Base-by-base conservation (phyloP, 1,140 invertebrate genomes). In the Zaprionus camerounensis region DNA sequence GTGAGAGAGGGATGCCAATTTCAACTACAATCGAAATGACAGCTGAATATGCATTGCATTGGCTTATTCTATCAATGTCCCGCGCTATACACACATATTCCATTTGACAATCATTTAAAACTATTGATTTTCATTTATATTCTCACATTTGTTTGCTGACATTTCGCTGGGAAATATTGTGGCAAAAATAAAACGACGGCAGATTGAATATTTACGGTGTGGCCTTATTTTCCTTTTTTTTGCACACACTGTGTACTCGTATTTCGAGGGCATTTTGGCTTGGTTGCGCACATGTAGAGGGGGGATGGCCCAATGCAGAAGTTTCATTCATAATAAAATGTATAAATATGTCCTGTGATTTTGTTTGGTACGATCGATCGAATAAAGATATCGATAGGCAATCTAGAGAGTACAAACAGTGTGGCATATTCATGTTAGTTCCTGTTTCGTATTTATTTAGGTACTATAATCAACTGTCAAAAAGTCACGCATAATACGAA, bases 401-500 rank as follows among this genome's bases (percentile, higher is more conserved):
- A n/a, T 44, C 2, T n/a, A 44, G n/a, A 44, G 15, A 44, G 15
- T n/a, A n/a, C 15, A 15, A 15, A n/a, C 15, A 44, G 6, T 44
- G 41, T 44, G 41, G 41, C 41, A n/a, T 17, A 17, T 7, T 9
- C 6, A 2, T 17, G n/a, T 17, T 44, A n/a, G 6, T 7, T 38
- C 11, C 13, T 12, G 2, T 3, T 62, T 53, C 24, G 22, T 59
- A 20, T 68, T 55, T 53, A 20, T 57, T 46, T 58, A 20, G 46
- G 46, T 11, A 46, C n/a, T 7, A 61, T 61, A 46, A 38, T 51
- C 36, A 15, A 38, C 12, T 38, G 36, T 38, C 36, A 38, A 38
- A 38, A 15, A 44, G 41, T 44, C n/a, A 5, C n/a, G 51, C 67
- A 49, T 70, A 46, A 17, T 46, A 17, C 7, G 41, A 17, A 17